These are phyloP conservation scores for Rhinella marina DNA, from an alignment of 2,797 vertebrate species.

Conservation along the genomic window DNA sequence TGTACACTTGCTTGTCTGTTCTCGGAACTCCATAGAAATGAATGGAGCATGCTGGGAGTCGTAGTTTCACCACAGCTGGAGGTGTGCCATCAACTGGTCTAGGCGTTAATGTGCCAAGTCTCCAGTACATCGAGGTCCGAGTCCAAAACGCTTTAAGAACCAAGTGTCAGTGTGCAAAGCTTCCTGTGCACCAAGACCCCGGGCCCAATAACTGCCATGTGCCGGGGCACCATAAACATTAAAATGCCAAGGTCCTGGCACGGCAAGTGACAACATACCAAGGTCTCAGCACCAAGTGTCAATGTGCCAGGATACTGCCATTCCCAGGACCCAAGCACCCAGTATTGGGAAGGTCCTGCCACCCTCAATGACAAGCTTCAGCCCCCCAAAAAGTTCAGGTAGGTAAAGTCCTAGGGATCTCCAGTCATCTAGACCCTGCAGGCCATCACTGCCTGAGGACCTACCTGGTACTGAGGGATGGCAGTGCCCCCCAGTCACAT, in stretches of 20 bases:
- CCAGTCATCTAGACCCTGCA: not conserved
- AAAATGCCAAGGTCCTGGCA: not conserved
- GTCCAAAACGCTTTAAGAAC: not conserved
- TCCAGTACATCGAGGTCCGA: not conserved
- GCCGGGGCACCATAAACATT: not conserved
- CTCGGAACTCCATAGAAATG: too few species aligned
- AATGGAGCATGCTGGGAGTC: too few species aligned
- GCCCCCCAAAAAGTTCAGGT: not conserved
- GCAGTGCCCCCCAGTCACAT: not conserved
- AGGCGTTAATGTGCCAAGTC: not conserved
- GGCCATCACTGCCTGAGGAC: not conserved
- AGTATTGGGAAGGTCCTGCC: not conserved
- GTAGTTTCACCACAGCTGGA: too few species aligned
- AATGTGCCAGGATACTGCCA: not conserved
- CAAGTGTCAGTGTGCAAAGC: not conserved
- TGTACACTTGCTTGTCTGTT: too few species aligned
- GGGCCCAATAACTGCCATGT: not conserved
- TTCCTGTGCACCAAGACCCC: not conserved
- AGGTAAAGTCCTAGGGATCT: not conserved
- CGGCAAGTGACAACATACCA: not conserved
- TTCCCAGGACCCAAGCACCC: not conserved
- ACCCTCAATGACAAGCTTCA: not conserved
- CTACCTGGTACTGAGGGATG: not conserved
- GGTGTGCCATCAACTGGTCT: too few species aligned
- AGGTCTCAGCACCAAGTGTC: not conserved